phyloP scores from a whole-genome alignment of 2,797 vertebrate species.

The Semaprochilodus insignis region DNA sequence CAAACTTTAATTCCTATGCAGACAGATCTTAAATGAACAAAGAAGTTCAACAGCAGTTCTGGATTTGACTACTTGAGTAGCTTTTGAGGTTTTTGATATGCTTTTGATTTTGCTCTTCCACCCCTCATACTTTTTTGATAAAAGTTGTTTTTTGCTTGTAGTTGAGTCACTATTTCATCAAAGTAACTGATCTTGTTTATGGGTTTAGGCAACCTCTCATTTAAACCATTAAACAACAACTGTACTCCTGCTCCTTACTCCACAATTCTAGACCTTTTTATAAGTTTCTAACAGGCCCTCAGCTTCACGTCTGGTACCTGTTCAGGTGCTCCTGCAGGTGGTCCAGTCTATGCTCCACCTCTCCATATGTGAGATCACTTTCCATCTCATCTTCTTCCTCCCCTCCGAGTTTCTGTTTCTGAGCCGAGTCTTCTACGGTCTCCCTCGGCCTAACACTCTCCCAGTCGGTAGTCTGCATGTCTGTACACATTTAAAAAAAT shows the following conservation, averaged over 20 bases:
- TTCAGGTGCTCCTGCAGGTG: slow-evolving; percentile 96
- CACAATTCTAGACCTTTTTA: neutral
- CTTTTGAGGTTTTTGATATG: too few species aligned
- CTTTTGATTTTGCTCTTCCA: too few species aligned
- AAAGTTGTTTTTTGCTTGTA: too few species aligned
- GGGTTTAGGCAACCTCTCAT: neutral
- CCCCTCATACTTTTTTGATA: too few species aligned
- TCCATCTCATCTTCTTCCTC: slow-evolving; percentile 87
- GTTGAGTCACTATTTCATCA: too few species aligned
- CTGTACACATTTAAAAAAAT: slow-evolving; percentile 68
- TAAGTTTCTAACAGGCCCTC: neutral
- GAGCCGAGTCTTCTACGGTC: slow-evolving; percentile 81
- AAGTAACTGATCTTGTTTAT: neutral
- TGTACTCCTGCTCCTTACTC: neutral
- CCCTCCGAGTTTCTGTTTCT: slow-evolving; percentile 59
- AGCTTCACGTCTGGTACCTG: slow-evolving; percentile 78
- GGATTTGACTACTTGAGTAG: too few species aligned
- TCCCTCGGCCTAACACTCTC: slow-evolving; percentile 77
- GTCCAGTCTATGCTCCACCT: slow-evolving; percentile 95
- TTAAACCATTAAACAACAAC: neutral
- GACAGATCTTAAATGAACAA: too few species aligned
- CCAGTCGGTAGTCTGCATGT: slow-evolving; percentile 84
- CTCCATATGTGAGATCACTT: slow-evolving; percentile 93
- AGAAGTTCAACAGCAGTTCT: too few species aligned
- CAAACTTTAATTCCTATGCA: too few species aligned